A percentile compares a stretch with the other conserved stretches of the same genome.
Conservation (phyloP, 2,113 vertebrate genomes). For the Tenrec ecaudatus region DNA sequence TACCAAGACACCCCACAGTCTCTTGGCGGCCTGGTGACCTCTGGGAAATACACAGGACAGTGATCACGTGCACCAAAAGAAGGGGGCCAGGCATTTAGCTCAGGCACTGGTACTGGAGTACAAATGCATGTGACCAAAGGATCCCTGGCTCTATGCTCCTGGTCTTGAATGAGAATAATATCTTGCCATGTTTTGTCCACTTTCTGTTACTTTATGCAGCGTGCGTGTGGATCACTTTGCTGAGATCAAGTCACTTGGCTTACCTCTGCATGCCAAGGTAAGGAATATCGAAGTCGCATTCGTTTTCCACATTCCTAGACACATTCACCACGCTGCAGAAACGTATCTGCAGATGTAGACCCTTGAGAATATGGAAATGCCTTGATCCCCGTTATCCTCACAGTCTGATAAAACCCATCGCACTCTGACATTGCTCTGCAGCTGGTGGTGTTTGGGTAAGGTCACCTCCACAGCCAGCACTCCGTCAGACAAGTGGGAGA, state of each 20-base stretch:
- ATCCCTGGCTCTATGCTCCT: neutral
- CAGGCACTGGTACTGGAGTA: neutral
- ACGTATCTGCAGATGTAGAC: neutral
- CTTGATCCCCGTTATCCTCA: neutral
- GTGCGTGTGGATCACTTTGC: conserved; percentile 23
- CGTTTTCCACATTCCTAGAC: neutral
- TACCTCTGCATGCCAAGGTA: neutral
- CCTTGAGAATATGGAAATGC: neutral
- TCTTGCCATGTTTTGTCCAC: neutral
- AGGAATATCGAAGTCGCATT: neutral
- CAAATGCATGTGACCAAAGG: neutral
- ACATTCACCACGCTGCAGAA: neutral
- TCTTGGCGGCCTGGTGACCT: neutral
- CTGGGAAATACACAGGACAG: conserved; percentile 9
- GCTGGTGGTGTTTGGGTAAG: neutral
- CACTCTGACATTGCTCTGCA: neutral
- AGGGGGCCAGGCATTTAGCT: neutral
- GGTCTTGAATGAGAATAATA: conserved; percentile 5
- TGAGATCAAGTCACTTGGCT: neutral
- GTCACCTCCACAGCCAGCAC: rapidly evolving
- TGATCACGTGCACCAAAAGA: neutral
- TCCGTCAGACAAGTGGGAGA: too few species aligned
- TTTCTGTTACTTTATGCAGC: neutral
- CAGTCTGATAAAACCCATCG: neutral
- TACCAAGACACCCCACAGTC: neutral